These are phyloP conservation scores for Drosophila pegasa DNA, from an alignment of 2,888 invertebrate genomes.

Conservation along the genomic window DNA sequence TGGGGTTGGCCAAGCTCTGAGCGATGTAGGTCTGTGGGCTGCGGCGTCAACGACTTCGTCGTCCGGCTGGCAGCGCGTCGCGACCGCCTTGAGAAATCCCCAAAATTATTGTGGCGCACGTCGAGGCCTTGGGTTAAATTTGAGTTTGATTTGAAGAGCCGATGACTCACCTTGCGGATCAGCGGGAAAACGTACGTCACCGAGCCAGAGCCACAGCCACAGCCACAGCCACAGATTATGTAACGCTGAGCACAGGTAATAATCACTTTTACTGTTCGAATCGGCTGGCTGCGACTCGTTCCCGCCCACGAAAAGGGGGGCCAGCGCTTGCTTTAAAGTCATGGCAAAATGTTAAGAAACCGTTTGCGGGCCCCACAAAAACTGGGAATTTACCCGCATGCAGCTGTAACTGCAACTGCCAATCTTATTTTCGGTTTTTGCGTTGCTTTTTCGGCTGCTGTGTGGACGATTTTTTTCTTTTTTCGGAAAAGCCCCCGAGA, in stretches of 20 bases:
- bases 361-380: conserved; percentile 13
- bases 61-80: conserved; percentile 59
- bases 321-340: conserved; percentile 47
- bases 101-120: conserved; percentile 76
- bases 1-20: conserved; percentile 53
- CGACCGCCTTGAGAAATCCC: conserved; percentile 79
- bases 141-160: conserved; percentile 73
- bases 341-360: conserved; percentile 74
- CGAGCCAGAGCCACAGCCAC: too few species aligned
- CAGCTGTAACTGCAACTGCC: neutral
- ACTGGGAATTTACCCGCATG: conserved; percentile 2
- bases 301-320: conserved; percentile 48
- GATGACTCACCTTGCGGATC: conserved; percentile 60
- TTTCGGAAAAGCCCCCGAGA: conserved; percentile 9
- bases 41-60: conserved; percentile 72
- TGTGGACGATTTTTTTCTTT: neutral
- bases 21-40: conserved; percentile 61
- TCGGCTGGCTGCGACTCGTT: conserved; percentile 64
- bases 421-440: neutral
- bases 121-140: conserved; percentile 77
- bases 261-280: conserved; percentile 74
- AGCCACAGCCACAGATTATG: conserved; percentile 69
- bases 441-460: conserved; percentile 6
- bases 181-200: conserved; percentile 75
- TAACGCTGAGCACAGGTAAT: conserved; percentile 62